A percentile compares a stretch with the other conserved stretches of the same genome.
Evolutionary conservation across 2,888 invertebrate genomes (phyloP).

Genomic region (Tenthredo amoena): DNA sequence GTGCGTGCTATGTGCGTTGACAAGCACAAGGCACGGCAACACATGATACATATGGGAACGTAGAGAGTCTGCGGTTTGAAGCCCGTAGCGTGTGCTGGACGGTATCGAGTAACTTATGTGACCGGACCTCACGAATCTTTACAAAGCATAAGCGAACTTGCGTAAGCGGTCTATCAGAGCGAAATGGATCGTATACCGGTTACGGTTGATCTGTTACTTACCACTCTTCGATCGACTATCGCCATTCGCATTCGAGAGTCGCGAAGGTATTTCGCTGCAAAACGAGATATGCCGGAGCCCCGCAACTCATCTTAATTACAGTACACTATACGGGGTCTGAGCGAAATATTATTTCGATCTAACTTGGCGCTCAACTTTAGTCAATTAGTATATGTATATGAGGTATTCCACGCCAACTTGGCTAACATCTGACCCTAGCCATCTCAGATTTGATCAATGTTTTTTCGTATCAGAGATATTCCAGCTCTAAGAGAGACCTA

Average conservation of each 20-base stretch:
- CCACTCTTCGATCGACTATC: constrained; percentile 7
- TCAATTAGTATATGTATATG: too few species aligned
- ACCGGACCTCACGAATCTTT: constrained; percentile 62
- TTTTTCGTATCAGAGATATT: too few species aligned
- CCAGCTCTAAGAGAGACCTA: too few species aligned
- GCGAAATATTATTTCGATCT: background rate
- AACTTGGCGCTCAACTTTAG: background rate
- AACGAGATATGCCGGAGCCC: background rate
- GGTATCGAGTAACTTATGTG: constrained; percentile 68
- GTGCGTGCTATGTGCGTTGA: constrained; percentile 43
- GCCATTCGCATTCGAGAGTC: constrained; percentile 7
- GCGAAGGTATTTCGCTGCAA: background rate
- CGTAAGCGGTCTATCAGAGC: constrained; percentile 52
- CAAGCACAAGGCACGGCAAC: constrained; percentile 62
- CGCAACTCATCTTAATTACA: background rate
- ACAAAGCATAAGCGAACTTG: constrained; percentile 52
- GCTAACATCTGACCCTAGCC: too few species aligned
- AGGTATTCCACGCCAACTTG: too few species aligned
- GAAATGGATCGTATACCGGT: constrained; percentile 50
- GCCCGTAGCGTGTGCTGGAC: constrained; percentile 73
- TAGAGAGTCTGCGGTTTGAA: constrained; percentile 76
- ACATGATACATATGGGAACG: constrained; percentile 78
- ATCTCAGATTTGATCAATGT: too few species aligned
- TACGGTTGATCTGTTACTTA: constrained; percentile 46
- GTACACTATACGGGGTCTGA: background rate